A percentile compares a stretch with the other conserved stretches of the same genome.
These are phyloP conservation scores for Chelonus insularis DNA, from an alignment of 1,140 invertebrate species.

Conservation along the genomic window DNA sequence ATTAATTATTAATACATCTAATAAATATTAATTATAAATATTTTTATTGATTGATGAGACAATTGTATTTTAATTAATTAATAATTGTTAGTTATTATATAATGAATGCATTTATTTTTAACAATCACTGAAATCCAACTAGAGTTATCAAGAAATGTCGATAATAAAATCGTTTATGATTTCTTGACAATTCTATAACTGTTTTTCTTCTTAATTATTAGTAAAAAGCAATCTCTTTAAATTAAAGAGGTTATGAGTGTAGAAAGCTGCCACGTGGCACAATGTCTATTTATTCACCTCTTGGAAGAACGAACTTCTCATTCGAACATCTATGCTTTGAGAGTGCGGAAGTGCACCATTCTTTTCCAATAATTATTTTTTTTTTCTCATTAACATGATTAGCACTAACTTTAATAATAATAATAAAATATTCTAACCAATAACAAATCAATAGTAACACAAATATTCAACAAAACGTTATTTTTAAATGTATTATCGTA, in stretches of 20 bases:
- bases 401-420: too few relatives aligned
- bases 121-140: too few relatives aligned
- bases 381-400: too few relatives aligned
- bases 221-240: constrained; percentile 34
- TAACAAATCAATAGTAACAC: too few relatives aligned
- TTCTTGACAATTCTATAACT: neutral
- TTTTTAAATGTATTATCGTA: neutral
- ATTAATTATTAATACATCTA: too few relatives aligned
- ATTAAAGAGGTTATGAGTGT: constrained; percentile 34
- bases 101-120: too few relatives aligned
- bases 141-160: too few relatives aligned
- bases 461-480: neutral
- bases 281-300: constrained; percentile 38
- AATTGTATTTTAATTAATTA: too few relatives aligned
- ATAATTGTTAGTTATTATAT: too few relatives aligned
- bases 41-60: too few relatives aligned
- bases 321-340: constrained; percentile 32
- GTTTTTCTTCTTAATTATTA: constrained; percentile 28
- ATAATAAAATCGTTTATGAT: neutral
- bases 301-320: constrained; percentile 31
- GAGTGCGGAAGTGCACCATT: neutral
- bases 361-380: constrained; percentile 7
- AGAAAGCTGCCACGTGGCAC: constrained; percentile 36
- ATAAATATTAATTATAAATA: too few relatives aligned
- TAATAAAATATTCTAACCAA: too few relatives aligned